Percentiles rank a stretch among this genome's conserved stretches.
Evolutionary conservation across 1,140 invertebrate genomes (phyloP).

Genomic region (Orchesella cincta): DNA sequence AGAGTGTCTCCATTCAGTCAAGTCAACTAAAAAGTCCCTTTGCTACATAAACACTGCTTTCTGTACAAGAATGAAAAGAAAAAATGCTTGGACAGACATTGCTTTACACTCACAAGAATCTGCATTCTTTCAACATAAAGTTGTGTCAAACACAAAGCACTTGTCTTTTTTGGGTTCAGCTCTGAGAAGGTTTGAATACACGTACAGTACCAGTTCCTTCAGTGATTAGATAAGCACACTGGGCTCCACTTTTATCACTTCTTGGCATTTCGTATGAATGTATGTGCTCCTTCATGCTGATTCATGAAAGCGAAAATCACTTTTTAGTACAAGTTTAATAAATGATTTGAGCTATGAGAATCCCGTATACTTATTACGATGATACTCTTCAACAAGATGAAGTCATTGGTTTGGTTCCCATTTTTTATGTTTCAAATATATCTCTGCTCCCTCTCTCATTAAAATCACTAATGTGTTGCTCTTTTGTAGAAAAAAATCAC

Average conservation of each 20-base stretch:
- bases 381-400: no score
- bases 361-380: no score
- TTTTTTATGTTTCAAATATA: no score
- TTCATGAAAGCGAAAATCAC: neutral
- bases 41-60: neutral
- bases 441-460: no score
- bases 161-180: neutral
- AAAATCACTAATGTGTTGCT: no score
- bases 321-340: no score
- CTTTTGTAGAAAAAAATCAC: no score
- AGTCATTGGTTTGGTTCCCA: no score
- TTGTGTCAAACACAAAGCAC: neutral
- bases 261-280: slow-evolving; percentile 3
- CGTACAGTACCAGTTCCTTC: slow-evolving; percentile 17
- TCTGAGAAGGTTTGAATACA: neutral
- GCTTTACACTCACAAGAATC: no score
- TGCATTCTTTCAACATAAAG: no score
- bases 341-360: no score
- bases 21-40: neutral
- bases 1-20: neutral
- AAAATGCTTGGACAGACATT: neutral
- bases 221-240: slow-evolving; percentile 24
- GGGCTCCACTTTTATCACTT: slow-evolving; percentile 23
- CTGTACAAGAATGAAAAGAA: no score
- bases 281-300: neutral